Conservation (phyloP, 2,797 vertebrate species). For the Erpetoichthys calabaricus region DNA sequence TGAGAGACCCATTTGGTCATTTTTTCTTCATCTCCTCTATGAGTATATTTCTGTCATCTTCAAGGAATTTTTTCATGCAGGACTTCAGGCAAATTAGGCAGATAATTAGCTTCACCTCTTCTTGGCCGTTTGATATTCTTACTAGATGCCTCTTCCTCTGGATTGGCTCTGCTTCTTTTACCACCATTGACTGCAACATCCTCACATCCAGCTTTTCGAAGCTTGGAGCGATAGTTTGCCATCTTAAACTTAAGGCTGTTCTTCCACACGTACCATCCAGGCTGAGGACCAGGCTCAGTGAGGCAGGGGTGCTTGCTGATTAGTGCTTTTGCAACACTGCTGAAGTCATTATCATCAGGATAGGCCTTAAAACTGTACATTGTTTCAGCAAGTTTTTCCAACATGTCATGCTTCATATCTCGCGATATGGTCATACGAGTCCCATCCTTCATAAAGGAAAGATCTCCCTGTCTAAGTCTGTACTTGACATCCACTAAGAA, state of each 20-base stretch:
- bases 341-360: too few relatives aligned
- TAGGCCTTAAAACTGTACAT: not conserved
- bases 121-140: constrained; percentile 12
- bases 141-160: too few relatives aligned
- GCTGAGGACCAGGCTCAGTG: constrained; percentile 3
- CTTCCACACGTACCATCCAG: constrained; percentile 8
- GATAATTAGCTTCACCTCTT: constrained; percentile 11
- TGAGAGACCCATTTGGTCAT: constrained; percentile 7
- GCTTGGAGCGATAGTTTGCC: constrained; percentile 12
- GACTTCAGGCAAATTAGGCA: constrained; percentile 11
- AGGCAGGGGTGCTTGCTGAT: constrained; percentile 1
- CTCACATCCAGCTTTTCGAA: constrained; percentile 6
- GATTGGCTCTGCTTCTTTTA: constrained; percentile 6
- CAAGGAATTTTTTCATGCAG: constrained; percentile 13
- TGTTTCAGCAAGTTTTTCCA: not conserved
- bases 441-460: too few relatives aligned
- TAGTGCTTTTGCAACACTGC: constrained; percentile 4
- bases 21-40: constrained; percentile 14
- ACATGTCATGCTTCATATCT: not conserved
- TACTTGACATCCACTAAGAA: too few relatives aligned
- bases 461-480: too few relatives aligned
- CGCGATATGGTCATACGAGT: too few relatives aligned
- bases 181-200: constrained; percentile 12
- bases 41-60: constrained; percentile 6
- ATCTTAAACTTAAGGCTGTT: constrained; percentile 11